These are phyloP conservation scores for Clavelina lepadiformis DNA, from an alignment of 23 tunicate species.

Conservation along the genomic window DNA sequence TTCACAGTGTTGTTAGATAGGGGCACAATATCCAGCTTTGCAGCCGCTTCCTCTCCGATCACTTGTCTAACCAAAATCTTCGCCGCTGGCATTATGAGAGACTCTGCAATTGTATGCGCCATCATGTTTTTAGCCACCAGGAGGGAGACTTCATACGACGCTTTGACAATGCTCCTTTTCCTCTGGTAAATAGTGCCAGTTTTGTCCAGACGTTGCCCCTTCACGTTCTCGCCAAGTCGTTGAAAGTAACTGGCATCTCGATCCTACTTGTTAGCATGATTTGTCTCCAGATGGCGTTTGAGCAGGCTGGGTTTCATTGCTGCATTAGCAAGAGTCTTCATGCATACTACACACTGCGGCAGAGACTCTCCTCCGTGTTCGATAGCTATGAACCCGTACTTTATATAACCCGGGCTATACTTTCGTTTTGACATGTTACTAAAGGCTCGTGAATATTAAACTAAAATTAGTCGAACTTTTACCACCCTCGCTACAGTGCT, in stretches of 20 bases:
- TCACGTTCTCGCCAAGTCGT: constrained; percentile 54
- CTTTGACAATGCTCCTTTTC: constrained; percentile 31
- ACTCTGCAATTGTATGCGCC: constrained; percentile 53
- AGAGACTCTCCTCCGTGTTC: constrained; percentile 9
- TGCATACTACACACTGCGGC: constrained; percentile 28
- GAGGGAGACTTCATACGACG: constrained; percentile 49
- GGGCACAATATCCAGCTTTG: constrained; percentile 42
- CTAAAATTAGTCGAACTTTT: too few species aligned
- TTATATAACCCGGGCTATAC: constrained; percentile 9
- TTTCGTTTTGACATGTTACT: constrained; percentile 14
- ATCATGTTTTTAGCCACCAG: constrained; percentile 50
- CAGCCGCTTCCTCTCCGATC: constrained; percentile 42
- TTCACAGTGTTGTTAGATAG: constrained; percentile 31
- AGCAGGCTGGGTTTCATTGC: constrained; percentile 25
- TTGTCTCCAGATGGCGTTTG: constrained; percentile 51
- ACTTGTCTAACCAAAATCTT: constrained; percentile 39
- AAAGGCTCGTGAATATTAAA: too few species aligned
- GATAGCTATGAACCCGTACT: constrained; percentile 16
- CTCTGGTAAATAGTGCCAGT: constrained; percentile 46
- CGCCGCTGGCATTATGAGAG: constrained; percentile 49
- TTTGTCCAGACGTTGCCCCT: constrained; percentile 61
- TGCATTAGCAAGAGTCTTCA: constrained; percentile 22
- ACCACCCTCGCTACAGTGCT: too few species aligned
- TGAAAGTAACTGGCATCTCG: constrained; percentile 50
- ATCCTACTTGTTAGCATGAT: constrained; percentile 36